Evolutionary conservation across 1,140 invertebrate species (phyloP), one percentile per base, ranked within the genome.

Genomic region (Ylistrum balloti): DNA sequence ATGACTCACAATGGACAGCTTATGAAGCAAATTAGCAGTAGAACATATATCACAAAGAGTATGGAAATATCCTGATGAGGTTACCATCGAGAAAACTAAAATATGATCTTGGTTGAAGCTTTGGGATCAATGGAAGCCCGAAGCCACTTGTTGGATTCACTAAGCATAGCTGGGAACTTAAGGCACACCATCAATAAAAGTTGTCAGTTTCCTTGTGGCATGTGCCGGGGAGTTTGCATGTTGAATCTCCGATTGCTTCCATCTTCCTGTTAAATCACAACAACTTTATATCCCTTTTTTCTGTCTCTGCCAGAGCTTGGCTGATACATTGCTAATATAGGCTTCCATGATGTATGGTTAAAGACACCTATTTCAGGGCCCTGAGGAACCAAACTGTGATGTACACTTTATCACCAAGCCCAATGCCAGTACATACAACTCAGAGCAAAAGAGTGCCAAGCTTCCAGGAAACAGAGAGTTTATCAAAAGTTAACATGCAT

Each of bases 201-300:
- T 74, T 74, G 56, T n/a, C 56, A 74, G 56, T 74, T 74, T 74
- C 56, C 56, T 74, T n/a, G 20, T 74, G 56, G 56, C 56, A 74
- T n/a, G 56, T 74, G 56, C 9, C 56, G 56, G 56, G 28, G 56
- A 74, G 56, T 74, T 74, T 74, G 56, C 56, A 74, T 74, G 56
- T 74, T 28, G n/a, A 28, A n/a, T 74, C n/a, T 28, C 56, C 56
- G n/a, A 74, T 74, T 74, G 56, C 56, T 74, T 74, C 56, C 56
- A 74, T 74, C 56, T 74, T 74, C 56, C 56, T 74, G 56, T 74
- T 74, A 74, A 74, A 74, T 74, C 56, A 74, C 56, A 74, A 74
- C 56, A 74, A 74, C 56, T 74, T 74, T 74, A 74, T 74, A 74
- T 74, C 56, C 5, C 45, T n/a, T n/a, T 74, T 74, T 74, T 74